Conservation (phyloP, 2,888 invertebrate genomes). For the Oxystoma pomonae region DNA sequence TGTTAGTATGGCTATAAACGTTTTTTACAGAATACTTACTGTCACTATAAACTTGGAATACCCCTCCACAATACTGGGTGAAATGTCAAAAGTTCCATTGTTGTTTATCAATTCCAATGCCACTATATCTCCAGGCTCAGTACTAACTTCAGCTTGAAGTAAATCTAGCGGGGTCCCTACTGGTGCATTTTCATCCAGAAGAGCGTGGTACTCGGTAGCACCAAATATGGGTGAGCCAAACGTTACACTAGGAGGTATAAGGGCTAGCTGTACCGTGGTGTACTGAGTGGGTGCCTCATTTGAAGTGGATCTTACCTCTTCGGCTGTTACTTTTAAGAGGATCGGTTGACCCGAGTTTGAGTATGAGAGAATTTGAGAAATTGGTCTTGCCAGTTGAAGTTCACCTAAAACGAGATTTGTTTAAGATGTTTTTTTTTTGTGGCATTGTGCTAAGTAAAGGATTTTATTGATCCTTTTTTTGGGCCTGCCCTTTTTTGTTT, state of each 20-base stretch:
- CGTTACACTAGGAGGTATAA: conserved; percentile 54
- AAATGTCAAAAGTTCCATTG: conserved; percentile 85
- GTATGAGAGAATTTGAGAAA: conserved; percentile 75
- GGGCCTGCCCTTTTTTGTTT: too few relatives aligned
- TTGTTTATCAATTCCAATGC: conserved; percentile 72
- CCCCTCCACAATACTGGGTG: conserved; percentile 77
- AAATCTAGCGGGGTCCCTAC: conserved; percentile 67
- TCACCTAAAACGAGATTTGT: conserved; percentile 65
- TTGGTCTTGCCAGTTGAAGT: conserved; percentile 64
- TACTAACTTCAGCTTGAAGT: conserved; percentile 38
- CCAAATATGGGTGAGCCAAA: conserved; percentile 40
- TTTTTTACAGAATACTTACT: conserved; percentile 46
- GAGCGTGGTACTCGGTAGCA: conserved; percentile 61
- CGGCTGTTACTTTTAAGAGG: conserved; percentile 77
- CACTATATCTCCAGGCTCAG: conserved; percentile 62
- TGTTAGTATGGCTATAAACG: too few relatives aligned
- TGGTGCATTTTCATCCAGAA: conserved; percentile 76
- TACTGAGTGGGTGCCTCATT: conserved; percentile 64
- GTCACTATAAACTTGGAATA: conserved; percentile 67
- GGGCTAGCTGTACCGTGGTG: conserved; percentile 76
- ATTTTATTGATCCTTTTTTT: too few relatives aligned
- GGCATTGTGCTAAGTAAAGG: too few relatives aligned
- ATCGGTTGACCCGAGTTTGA: conserved; percentile 76
- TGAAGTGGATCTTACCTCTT: conserved; percentile 72
- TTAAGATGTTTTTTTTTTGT: too few relatives aligned